A percentile compares a stretch with the other conserved stretches of the same genome.
Conservation (phyloP, 2,797 vertebrate species). For the Darevskia nairensis region DNA sequence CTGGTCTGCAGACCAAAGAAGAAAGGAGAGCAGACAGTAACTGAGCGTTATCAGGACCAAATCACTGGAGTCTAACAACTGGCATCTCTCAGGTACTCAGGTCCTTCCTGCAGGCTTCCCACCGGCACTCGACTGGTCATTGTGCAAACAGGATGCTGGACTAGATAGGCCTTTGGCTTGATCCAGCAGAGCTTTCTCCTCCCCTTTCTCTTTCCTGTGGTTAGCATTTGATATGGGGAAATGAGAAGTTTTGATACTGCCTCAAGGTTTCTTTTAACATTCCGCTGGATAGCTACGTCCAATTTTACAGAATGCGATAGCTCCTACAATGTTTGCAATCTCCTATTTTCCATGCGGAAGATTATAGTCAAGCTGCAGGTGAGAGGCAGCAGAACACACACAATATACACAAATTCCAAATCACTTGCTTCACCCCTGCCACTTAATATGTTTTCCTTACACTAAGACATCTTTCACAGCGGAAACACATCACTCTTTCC, state of each 20-base stretch:
- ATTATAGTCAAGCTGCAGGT: constrained; percentile 41
- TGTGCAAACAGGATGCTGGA: too few species aligned
- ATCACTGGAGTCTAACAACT: neutral
- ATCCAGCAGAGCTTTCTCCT: neutral
- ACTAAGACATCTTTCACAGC: constrained; percentile 43
- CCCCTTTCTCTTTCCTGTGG: neutral
- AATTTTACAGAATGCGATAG: constrained; percentile 5
- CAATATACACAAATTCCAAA: constrained; percentile 51
- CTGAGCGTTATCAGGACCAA: neutral
- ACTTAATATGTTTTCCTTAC: constrained; percentile 51
- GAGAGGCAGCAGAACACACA: neutral
- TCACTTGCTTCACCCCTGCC: constrained; percentile 40
- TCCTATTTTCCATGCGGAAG: constrained; percentile 19
- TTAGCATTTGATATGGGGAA: neutral
- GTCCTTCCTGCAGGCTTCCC: too few species aligned
- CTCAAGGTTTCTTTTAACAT: constrained; percentile 30
- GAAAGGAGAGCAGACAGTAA: neutral
- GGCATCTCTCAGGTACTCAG: neutral
- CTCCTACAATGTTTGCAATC: constrained; percentile 10
- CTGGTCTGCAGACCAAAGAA: too few species aligned
- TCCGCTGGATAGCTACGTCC: constrained; percentile 18
- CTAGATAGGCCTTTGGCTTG: too few species aligned
- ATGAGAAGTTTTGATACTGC: constrained; percentile 41
- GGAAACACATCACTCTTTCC: constrained; percentile 48
- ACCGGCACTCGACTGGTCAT: too few species aligned